Evolutionary conservation across 1,140 invertebrate species (phyloP).

Genomic region (Zaprionus tsacasi): DNA sequence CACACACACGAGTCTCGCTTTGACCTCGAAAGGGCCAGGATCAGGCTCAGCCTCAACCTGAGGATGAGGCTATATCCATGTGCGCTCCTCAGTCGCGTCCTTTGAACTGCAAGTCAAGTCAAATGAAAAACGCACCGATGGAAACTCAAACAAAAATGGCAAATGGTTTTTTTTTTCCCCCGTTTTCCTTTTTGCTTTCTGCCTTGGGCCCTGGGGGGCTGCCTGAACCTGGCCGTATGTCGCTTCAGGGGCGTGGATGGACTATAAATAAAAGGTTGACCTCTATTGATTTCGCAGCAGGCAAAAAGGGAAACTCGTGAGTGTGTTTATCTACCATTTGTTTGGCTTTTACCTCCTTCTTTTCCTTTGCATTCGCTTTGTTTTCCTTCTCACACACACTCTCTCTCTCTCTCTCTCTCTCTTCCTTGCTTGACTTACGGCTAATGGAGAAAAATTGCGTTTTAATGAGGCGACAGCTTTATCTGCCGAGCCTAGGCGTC

Average conservation of each 20-base stretch:
- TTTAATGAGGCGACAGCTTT: conserved; percentile 78
- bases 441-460: conserved; percentile 76
- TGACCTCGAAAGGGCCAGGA: conserved; percentile 61
- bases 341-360: conserved; percentile 57
- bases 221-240: conserved; percentile 21
- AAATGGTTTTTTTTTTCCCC: conserved; percentile 44
- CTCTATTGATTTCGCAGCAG: conserved; percentile 64
- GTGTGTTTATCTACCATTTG: conserved; percentile 72
- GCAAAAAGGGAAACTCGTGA: conserved; percentile 53
- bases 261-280: conserved; percentile 78
- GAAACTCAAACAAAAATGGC: conserved; percentile 69
- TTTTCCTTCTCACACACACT: neutral
- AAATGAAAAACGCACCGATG: conserved; percentile 72
- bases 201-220: neutral
- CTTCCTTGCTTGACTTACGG: conserved; percentile 18
- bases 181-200: conserved; percentile 1
- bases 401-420: neutral
- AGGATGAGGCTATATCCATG: neutral
- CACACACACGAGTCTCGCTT: conserved; percentile 31
- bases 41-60: conserved; percentile 8
- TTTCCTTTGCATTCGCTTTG: conserved; percentile 28
- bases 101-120: conserved; percentile 80
- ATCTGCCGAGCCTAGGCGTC: conserved; percentile 42
- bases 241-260: conserved; percentile 38
- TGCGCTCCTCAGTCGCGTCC: conserved; percentile 25